Base-by-base conservation (phyloP, 2,888 invertebrate genomes). In the Eupithecia pulchellata region DNA sequence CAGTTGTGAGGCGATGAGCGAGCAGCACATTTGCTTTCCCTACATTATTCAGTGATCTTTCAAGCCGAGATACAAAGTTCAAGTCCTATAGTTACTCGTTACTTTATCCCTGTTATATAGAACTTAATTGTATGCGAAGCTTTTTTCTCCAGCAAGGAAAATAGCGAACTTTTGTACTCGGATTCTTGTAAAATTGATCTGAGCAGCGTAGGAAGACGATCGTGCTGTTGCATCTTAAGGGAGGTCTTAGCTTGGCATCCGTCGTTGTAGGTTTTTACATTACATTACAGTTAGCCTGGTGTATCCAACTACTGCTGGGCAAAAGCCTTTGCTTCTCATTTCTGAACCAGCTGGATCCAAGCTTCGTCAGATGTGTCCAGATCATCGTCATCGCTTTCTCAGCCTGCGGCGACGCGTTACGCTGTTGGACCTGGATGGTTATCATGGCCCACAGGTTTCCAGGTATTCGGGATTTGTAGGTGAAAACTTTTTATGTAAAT, bases 1-100 rank as follows among this genome's bases (percentile, higher is more conserved):
- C 81, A 89, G 88, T 77, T 87, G 79, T 74, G 73, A 47, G 82
- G 83, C 83, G 86, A 86, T 88, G 66, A 72, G 68, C 68, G 71
- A 36, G 32, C 64, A 68, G 68, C 72, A 66, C 72, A 72, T 72
- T 68, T 72, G 47, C 66, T 32, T 42, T 68, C 65, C 3, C 68
- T 72, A 68, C 72, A 68, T 72, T 72, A 72, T 72, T 72, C 72
- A 72, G 68, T 36, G 72, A 68, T 72, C 72, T 58, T 42, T n/a
- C 34, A 65, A 57, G 61, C 34, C 36, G 25, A 57, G 34, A 61
- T 61, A 61, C 61, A 13, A 61, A 36, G 20, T 61, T 34, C 34
- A 5, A 61, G 32, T 30, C 13, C 20, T 14, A 61, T 6, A 14
- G 29, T 58, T 20, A 57, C 29, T 57, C 14, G 1, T 67, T 36